Conservation (phyloP, 1,140 invertebrate genomes). For the Lerema accius region DNA sequence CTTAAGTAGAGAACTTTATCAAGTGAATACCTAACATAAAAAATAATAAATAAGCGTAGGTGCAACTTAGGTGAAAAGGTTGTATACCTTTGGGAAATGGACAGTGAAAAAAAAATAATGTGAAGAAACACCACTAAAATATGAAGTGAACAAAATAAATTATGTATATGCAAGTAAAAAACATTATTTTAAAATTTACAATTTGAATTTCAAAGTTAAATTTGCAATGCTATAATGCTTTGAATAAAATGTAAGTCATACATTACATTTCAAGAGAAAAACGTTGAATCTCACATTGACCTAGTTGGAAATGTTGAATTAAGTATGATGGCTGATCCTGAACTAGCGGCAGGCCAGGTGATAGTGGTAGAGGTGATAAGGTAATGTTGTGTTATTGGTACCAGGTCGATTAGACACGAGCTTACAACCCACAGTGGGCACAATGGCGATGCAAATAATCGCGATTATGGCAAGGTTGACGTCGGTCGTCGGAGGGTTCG, state of each 20-base stretch:
- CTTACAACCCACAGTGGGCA: conserved; percentile 60
- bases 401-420: conserved; percentile 58
- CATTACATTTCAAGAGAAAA: background rate
- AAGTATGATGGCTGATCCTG: background rate
- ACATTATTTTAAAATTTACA: background rate
- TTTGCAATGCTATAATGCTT: no score
- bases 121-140: no score
- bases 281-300: background rate
- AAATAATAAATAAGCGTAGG: no score
- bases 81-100: no score
- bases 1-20: no score
- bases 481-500: conserved; percentile 74
- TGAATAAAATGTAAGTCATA: background rate
- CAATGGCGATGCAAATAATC: conserved; percentile 80
- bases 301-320: background rate
- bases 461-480: conserved; percentile 80
- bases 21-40: no score
- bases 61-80: no score
- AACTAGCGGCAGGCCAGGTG: background rate
- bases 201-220: no score
- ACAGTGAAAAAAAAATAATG: no score
- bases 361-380: background rate
- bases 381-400: conserved; percentile 1
- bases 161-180: no score
- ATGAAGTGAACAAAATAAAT: no score